Conservation (phyloP, 2,797 vertebrate species). For the Gorsachius magnificus region DNA sequence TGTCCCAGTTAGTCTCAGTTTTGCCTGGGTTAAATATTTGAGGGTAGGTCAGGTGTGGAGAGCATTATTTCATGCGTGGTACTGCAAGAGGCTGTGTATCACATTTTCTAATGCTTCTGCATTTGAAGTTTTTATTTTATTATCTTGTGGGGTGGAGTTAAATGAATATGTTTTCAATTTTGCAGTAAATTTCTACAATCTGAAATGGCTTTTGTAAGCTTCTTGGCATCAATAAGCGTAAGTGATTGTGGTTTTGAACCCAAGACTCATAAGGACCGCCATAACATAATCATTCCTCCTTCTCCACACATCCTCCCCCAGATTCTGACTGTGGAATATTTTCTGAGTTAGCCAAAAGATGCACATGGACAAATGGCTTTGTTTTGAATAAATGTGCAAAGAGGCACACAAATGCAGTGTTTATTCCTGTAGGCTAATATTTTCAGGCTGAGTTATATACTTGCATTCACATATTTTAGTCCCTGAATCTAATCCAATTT, state of each 20-base stretch:
- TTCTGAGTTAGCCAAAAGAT: neutral
- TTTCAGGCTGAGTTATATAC: neutral
- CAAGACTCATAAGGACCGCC: neutral
- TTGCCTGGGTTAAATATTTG: neutral
- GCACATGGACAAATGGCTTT: neutral
- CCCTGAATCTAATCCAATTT: conserved; percentile 1
- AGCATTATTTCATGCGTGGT: neutral
- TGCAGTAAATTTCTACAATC: neutral
- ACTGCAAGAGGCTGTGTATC: neutral
- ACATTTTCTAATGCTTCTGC: neutral
- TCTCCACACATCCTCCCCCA: neutral
- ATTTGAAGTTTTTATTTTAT: neutral
- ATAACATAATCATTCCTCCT: neutral
- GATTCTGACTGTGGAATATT: neutral
- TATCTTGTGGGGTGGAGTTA: neutral
- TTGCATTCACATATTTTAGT: neutral
- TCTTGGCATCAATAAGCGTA: neutral
- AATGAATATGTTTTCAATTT: conserved; percentile 26
- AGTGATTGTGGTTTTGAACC: conserved; percentile 18
- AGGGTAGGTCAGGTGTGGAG: neutral
- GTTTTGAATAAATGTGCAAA: neutral
- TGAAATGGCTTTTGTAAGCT: neutral
- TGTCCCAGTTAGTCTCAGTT: neutral
- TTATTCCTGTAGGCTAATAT: neutral
- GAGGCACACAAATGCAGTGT: neutral